Base-by-base conservation (phyloP, 2,888 invertebrate genomes). In the Ariolimax columbianus region DNA sequence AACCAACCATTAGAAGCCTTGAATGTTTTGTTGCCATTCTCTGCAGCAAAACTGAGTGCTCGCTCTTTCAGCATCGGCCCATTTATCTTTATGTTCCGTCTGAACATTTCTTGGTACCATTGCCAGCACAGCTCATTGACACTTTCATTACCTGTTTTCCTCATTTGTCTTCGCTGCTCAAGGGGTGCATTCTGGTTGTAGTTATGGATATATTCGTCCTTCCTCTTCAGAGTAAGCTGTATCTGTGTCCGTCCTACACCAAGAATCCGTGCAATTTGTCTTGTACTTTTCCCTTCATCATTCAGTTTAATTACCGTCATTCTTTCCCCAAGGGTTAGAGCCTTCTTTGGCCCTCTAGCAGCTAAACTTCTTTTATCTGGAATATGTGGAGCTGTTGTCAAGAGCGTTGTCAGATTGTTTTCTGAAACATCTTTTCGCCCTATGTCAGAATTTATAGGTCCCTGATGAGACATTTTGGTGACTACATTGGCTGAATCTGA, bases 1-100 rank as follows among this genome's bases (percentile, higher is more conserved):
- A 77, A 33, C 47, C 77, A 77, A 17, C 77, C 77, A 36, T 77
- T 77, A 26, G 77, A 77, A n/a, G 77, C 77, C 33, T 47, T 51
- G 51, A 77, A 77, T 19, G 6, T 77, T 30, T 7, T 51, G 23
- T 51, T 77, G 55, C 77, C 77, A 77, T 30, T 47, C 30, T 51
- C 77, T n/a, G 51, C 55, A 1, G 77, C 77, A 55, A 77, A 77
- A 51, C 19, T 77, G n/a, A 77, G 36, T 33, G 77, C 77, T 55
- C 77, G 47, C 30, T 77, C 77, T 77, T 77, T 77, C 7, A 77
- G 77, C 77, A 77, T 77, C 17, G 77, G 77, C 30, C 77, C 77
- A 47, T 47, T 77, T 55, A 77, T 36, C 33, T 33, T 77, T 3
- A 77, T 77, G 30, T 33, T 30, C 33, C 55, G 30, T 19, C 30